Conservation (phyloP, 2,797 vertebrate species). For the Crocodylus rhombifer region DNA sequence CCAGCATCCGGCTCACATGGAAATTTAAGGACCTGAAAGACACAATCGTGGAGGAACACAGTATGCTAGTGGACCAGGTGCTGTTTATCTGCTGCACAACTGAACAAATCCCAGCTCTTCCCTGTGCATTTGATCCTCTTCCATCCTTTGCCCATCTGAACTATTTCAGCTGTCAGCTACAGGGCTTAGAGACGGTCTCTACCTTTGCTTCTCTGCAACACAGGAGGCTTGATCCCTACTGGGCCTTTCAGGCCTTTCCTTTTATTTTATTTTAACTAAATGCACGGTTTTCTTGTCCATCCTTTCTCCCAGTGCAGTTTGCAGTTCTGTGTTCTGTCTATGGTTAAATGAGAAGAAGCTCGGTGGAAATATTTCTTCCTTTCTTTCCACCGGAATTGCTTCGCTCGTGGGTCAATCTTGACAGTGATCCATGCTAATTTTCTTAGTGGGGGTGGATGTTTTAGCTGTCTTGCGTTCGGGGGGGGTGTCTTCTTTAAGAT, state of each 20-base stretch:
- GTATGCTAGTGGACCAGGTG: not conserved
- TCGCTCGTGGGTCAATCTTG: not conserved
- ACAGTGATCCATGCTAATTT: not conserved
- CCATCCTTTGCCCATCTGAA: not conserved
- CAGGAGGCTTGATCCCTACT: not conserved
- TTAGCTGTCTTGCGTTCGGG: not conserved
- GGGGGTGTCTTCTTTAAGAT: not conserved
- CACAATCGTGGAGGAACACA: no score
- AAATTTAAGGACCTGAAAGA: no score
- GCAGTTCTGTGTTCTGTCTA: no score
- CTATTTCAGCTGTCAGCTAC: not conserved
- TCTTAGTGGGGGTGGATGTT: not conserved
- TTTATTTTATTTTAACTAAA: not conserved
- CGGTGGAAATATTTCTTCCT: not conserved
- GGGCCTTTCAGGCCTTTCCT: not conserved
- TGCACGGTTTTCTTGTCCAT: no score
- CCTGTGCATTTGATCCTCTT: not conserved
- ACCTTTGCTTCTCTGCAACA: not conserved
- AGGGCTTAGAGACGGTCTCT: no score
- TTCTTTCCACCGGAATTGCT: not conserved
- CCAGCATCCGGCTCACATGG: accelerated
- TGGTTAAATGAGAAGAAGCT: not conserved
- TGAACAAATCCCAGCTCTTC: not conserved
- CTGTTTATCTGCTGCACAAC: no score
- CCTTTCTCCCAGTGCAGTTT: no score